phyloP scores from a whole-genome alignment of 2,888 invertebrate species.

The Sminthurinus aureus region DNA sequence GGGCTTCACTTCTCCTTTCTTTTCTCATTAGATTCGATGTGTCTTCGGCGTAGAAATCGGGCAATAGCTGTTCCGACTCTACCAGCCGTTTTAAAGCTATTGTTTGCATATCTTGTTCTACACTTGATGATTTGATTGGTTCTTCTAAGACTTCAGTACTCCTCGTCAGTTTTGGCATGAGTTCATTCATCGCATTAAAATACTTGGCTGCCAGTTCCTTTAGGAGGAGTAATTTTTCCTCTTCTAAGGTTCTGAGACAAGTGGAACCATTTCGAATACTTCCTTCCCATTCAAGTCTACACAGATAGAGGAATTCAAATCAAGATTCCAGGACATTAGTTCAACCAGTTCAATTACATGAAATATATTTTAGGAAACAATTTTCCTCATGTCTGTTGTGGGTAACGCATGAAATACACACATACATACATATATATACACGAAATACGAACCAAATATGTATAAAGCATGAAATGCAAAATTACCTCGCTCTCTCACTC shows the following conservation, averaged over 20 bases:
- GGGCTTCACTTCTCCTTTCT: constrained; percentile 84
- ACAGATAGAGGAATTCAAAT: neutral
- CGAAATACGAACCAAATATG: neutral
- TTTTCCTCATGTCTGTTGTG: no score
- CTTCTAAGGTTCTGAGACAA: constrained; percentile 87
- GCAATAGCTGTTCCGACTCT: constrained; percentile 83
- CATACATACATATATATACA: no score
- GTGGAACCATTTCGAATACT: constrained; percentile 85
- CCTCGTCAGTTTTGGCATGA: constrained; percentile 77
- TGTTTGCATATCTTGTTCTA: constrained; percentile 72
- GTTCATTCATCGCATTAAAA: constrained; percentile 70
- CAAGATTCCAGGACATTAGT: neutral
- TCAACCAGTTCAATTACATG: neutral
- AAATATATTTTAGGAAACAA: no score
- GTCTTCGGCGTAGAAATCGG: constrained; percentile 96
- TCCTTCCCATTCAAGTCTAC: constrained; percentile 88
- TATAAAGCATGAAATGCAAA: neutral
- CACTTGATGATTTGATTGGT: constrained; percentile 71
- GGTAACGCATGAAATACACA: no score
- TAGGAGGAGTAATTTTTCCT: constrained; percentile 83
- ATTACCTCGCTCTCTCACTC: constrained; percentile 80
- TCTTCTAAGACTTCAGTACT: constrained; percentile 74
- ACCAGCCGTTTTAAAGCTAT: constrained; percentile 73
- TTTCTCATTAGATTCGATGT: constrained; percentile 91
- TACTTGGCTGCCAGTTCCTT: constrained; percentile 73